Evolutionary conservation across 1,140 invertebrate species (phyloP).

Genomic region (Frieseomelitta varia): DNA sequence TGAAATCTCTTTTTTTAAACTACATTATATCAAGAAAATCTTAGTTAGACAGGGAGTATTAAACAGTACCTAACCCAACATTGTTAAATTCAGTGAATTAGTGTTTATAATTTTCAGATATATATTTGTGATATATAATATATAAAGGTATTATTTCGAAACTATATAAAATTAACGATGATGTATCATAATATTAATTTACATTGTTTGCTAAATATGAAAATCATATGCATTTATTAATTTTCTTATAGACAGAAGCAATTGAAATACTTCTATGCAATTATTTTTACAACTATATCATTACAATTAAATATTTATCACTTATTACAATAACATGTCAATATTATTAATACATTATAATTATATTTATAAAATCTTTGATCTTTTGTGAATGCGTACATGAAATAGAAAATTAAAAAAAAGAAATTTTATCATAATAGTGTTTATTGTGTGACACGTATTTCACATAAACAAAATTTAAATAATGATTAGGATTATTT

Average conservation of each 20-base stretch:
- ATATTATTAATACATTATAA: too few species aligned
- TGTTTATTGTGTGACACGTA: neutral
- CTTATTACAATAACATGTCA: neutral
- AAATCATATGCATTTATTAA: neutral
- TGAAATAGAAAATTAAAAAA: neutral
- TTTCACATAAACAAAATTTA: neutral
- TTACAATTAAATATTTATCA: neutral
- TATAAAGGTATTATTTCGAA: conserved; percentile 39
- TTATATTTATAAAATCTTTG: too few species aligned
- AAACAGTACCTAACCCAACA: conserved; percentile 20
- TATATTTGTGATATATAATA: conserved; percentile 41
- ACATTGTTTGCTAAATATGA: neutral
- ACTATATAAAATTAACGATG: conserved; percentile 19
- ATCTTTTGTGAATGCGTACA: neutral
- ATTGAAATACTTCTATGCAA: too few species aligned
- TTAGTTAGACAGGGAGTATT: neutral
- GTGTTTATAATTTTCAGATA: conserved; percentile 24
- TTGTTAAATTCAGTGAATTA: conserved; percentile 14
- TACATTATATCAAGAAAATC: neutral
- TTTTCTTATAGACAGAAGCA: too few species aligned
- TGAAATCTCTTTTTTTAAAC: neutral
- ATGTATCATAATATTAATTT: conserved; percentile 20
- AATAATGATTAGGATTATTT: too few species aligned
- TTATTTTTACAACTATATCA: neutral
- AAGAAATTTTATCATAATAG: neutral